Evolutionary conservation across 2,888 invertebrate genomes (phyloP), one percentile per base, ranked within the genome.

Genomic region (Dugesia japonica): DNA sequence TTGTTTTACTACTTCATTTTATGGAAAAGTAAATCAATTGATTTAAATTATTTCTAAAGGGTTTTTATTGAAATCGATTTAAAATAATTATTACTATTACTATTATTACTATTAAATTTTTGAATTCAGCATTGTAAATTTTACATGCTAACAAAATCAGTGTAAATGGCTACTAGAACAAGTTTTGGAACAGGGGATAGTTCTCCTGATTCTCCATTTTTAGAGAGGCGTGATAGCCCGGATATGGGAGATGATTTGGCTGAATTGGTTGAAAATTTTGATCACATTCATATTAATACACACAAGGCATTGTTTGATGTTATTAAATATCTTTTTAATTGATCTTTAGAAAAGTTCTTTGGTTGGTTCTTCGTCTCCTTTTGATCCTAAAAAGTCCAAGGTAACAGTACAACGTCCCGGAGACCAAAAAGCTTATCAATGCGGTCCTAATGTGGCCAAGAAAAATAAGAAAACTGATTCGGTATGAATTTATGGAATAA

Each of bases 341-440:
- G n/a, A n/a, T n/a, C n/a, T n/a, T n/a, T n/a, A n/a, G n/a, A n/a
- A n/a, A n/a, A n/a, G n/a, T n/a, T 77, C 77, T n/a, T 31, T 77
- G 23, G 76, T 77, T 73, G 77, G 77, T 26, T 28, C 77, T 15
- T 78, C 77, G 4, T 7, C 77, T 1, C 77, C 77, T 7, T 42
- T 77, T 33, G 78, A 77, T 78, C 78, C 78, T 9, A 77, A 77
- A 28, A 77, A 77, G 42, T 1, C 27, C 26, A 77, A 77, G 28
- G 77, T 77, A 26, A 77, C 77, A n/a, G 77, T 77, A 20, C 77
- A 77, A 28, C 71, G 77, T 23, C 77, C 77, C 1, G 77, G 77
- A 23, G 77, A 77, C n/a, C 77, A 78, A 28, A 77, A 77, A 31
- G 77, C 77, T 15, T 77, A 78, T 42, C 76, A 78, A 42, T 77